Conservation (phyloP, 23 tunicate species). For the Ascidia mentula region DNA sequence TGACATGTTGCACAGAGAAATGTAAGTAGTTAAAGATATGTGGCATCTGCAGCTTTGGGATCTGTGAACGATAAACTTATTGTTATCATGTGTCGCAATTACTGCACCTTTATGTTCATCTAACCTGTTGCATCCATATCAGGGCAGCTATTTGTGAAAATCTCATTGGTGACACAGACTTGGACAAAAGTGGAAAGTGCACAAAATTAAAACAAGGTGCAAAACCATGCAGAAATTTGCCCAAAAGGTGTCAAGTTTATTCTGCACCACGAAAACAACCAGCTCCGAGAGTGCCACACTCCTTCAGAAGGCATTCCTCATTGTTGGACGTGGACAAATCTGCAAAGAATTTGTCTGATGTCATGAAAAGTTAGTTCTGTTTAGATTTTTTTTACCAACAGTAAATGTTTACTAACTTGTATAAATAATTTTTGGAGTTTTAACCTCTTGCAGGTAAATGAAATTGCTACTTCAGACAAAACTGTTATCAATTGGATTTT, state of each 20-base stretch:
- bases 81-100: background rate
- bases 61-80: no score
- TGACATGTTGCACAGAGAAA: constrained; percentile 15
- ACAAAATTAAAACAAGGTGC: constrained; percentile 10
- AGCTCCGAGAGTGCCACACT: background rate
- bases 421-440: no score
- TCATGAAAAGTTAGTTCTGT: background rate
- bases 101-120: background rate
- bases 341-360: background rate
- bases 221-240: constrained; percentile 1
- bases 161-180: background rate
- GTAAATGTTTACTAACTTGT: no score
- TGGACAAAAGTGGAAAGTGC: background rate
- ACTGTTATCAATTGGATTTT: no score
- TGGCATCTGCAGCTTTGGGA: background rate
- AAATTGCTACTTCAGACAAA: no score
- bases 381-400: no score
- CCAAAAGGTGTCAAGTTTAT: background rate
- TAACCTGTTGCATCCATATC: background rate
- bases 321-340: background rate
- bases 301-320: background rate
- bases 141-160: constrained; percentile 26
- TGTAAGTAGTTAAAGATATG: background rate
- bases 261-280: background rate
- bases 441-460: no score